Evolutionary conservation across 2,113 vertebrate genomes (phyloP).

Genomic region (Epinephelus fuscoguttatus): DNA sequence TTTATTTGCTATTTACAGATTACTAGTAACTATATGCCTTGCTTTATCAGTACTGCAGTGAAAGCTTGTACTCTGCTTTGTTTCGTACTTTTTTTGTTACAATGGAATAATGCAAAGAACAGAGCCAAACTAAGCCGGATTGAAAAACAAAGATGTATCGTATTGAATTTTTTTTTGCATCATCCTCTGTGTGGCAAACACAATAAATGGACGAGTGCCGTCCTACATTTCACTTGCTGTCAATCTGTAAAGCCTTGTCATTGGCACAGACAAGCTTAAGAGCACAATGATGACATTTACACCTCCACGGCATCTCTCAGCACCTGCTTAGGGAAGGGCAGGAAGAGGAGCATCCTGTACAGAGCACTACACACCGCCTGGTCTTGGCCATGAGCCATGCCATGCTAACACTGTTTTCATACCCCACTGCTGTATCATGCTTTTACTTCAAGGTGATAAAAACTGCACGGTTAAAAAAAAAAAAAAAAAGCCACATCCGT

Average conservation of each 20-base stretch:
- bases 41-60: background rate
- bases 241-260: conserved; percentile 37
- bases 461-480: background rate
- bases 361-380: conserved; percentile 14
- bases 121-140: background rate
- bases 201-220: background rate
- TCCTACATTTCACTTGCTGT: conserved; percentile 24
- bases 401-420: conserved; percentile 31
- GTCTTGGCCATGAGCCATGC: conserved; percentile 37
- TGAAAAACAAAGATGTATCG: background rate
- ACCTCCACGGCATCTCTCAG: conserved; percentile 64
- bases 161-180: background rate
- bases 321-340: conserved; percentile 62
- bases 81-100: background rate
- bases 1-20: background rate
- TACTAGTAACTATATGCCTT: background rate
- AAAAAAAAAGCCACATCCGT: conserved; percentile 6
- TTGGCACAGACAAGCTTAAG: conserved; percentile 35
- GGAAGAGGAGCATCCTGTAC: conserved; percentile 55
- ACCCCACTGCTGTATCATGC: background rate
- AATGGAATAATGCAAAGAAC: background rate
- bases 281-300: conserved; percentile 68
- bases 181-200: background rate
- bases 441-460: conserved; percentile 40
- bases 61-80: background rate